These are phyloP conservation scores for Icerya purchasi DNA, from an alignment of 2,888 invertebrate species.

Conservation along the genomic window DNA sequence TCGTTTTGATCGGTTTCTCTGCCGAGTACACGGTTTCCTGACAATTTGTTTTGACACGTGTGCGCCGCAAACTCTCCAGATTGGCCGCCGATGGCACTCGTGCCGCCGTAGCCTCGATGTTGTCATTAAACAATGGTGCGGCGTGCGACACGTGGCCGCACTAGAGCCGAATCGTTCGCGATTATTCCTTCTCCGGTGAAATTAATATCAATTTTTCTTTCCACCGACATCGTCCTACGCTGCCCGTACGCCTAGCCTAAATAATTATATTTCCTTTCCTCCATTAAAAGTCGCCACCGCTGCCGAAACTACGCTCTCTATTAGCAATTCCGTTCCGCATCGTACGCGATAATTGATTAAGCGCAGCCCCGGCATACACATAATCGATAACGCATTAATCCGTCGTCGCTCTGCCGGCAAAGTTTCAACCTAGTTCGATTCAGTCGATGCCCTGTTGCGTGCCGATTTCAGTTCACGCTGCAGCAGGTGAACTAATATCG, in stretches of 20 bases:
- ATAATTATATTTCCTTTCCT: background rate
- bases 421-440: too few relatives aligned
- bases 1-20: too few relatives aligned
- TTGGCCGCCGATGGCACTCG: slow-evolving; percentile 7
- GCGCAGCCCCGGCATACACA: too few relatives aligned
- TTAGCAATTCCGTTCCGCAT: too few relatives aligned
- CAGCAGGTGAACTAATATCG: too few relatives aligned
- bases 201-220: background rate
- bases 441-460: too few relatives aligned
- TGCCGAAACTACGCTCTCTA: too few relatives aligned
- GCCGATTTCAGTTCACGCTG: too few relatives aligned
- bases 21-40: slow-evolving; percentile 1
- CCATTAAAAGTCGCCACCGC: background rate
- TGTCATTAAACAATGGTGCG: background rate
- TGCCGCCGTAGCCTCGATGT: background rate
- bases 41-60: slow-evolving; percentile 11
- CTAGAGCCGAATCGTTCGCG: background rate
- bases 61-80: slow-evolving; percentile 1
- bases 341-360: too few relatives aligned
- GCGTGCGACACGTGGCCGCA: background rate
- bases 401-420: too few relatives aligned
- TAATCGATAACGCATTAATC: too few relatives aligned
- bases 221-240: background rate
- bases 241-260: background rate
- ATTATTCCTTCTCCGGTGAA: background rate